Evolutionary conservation across 2,888 invertebrate species (phyloP), one percentile per base, ranked within the genome.

Genomic region (Criorhina ranunculi): DNA sequence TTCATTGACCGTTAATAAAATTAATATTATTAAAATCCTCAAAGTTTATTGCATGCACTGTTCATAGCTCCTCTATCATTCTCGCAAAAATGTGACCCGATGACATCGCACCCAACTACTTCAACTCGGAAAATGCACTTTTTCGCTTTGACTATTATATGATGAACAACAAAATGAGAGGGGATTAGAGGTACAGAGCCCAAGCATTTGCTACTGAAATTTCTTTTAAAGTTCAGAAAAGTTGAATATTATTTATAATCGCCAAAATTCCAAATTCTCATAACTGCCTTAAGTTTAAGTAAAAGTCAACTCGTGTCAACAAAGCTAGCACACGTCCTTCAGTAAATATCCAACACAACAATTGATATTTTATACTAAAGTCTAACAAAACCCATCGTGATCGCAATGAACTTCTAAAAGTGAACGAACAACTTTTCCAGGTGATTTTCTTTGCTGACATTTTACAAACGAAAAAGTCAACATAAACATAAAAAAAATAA

Each of bases 331-430:
- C 42, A 15, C 62, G 77, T 77, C 81, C 81, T 82, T 70, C 81
- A 53, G 11, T 35, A 8, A 42, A 12, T 24, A 64, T 37, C n/a
- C 11, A 24, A 60, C 12, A 9, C 29, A 77, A 42, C 44, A 77
- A 72, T 57, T 59, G 49, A 29, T 78, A 72, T 78, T 67, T 78
- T 44, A 51, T 59, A 12, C 24, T 31, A 76, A 57, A 53, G 42
- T 35, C 69, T 60, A 12, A 29, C 17, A 12, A 62, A 57, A 73
- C 70, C 70, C 53, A 76, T 85, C 80, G 80, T 80, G 85, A 80
- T 85, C 64, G 75, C 85, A 85, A 80, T 85, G 85, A 85, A 85
- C 85, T 85, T 85, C 75, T 85, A 70, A 75, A 80, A 80, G 70
- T 55, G 59, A 85, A 70, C 85, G n/a, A 85, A 85, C 85, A 85